Evolutionary conservation across 2,888 invertebrate species (phyloP), one percentile per base, ranked within the genome.

Genomic region (Chorisops tibialis): DNA sequence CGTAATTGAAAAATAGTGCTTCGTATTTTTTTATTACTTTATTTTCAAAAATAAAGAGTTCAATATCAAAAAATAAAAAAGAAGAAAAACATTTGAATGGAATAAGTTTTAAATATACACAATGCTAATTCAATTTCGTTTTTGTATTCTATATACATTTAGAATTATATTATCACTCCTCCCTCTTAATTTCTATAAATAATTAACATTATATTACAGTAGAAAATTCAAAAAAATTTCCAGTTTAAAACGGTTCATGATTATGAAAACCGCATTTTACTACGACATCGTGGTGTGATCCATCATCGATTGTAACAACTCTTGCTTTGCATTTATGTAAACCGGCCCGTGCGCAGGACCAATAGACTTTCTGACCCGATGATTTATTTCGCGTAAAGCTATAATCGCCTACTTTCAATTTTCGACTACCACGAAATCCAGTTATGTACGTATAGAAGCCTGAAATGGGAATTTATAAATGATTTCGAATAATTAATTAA

Each of bases 321-420:
- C 79, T 73, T 37, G 79, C 79, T 69, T 79, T 79, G 68, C 79
- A 79, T 65, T 78, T 79, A 66, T 78, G 77, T 3, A 75, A 70
- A 19, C 76, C 78, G 54, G 79, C 79, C 22, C 78, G 73, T 11
- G 79, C 79, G 67, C 79, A 79, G 5, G 78, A 78, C 79, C 79
- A 79, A 69, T 79, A 79, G 1, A 76, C 76, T 68, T 78, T 78
- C 22, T 65, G 49, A 4, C 76, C 76, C 2, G 75, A 72, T 4
- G 74, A 71, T 67, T 79, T 79, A 64, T 79, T 79, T 61, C 77
- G 72, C 5, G 79, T 79, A 65, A 79, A 79, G 52, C 75, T 76
- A 62, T 73, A 79, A 41, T 76, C 73, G 19, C 79, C 79, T 47
- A 78, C 75, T 69, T 78, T 77, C 35, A 79, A 69, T 63, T 79